Evolutionary conservation across 2,888 invertebrate genomes (phyloP).

Genomic region (Ochropleura plecta): DNA sequence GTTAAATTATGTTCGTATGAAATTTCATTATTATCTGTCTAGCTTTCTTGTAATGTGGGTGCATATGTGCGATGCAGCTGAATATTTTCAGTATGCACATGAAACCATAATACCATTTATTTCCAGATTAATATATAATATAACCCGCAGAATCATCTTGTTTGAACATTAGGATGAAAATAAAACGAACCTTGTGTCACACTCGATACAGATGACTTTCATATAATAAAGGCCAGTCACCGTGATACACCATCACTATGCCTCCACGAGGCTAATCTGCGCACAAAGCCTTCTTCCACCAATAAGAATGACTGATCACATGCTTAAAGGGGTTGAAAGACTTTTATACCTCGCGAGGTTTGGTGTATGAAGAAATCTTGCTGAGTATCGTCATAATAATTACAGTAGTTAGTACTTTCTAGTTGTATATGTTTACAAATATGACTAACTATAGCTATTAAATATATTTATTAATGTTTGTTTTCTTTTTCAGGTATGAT

Average conservation of each 20-base stretch:
- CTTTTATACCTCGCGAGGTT: conserved; percentile 51
- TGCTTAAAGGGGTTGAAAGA: conserved; percentile 69
- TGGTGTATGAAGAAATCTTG: too few species aligned
- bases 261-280: conserved; percentile 66
- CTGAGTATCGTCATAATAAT: not conserved
- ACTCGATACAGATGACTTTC: conserved; percentile 24
- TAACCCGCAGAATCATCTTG: not conserved
- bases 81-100: not conserved
- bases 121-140: not conserved
- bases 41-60: too few species aligned
- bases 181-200: not conserved
- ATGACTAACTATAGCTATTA: not conserved
- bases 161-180: conserved; percentile 18
- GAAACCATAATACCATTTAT: not conserved
- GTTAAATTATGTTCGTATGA: too few species aligned
- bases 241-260: conserved; percentile 20
- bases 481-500: conserved; percentile 33
- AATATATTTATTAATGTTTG: not conserved
- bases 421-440: not conserved
- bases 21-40: too few species aligned
- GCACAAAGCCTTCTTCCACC: conserved; percentile 65
- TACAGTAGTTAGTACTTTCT: not conserved
- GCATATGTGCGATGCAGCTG: not conserved
- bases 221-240: conserved; percentile 29
- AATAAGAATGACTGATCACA: conserved; percentile 77